phyloP scores from a whole-genome alignment of 2,797 vertebrate genomes.

The Eurystomus glaucurus region DNA sequence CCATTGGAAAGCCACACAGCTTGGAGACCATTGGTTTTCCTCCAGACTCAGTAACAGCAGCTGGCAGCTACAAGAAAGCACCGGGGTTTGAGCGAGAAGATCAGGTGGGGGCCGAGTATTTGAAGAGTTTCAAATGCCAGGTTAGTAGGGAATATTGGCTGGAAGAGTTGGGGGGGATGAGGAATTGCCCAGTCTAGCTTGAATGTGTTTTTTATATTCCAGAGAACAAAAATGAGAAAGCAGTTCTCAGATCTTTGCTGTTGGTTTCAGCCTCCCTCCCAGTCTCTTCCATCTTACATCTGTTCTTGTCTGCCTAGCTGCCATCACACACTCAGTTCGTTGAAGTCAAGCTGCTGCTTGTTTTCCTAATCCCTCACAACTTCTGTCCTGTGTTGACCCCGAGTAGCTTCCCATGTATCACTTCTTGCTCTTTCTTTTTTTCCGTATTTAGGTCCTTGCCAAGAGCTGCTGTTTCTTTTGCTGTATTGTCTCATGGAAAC shows the following conservation, averaged over 20 bases:
- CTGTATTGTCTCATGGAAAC: slow-evolving; percentile 12
- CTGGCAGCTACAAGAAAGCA: slow-evolving; percentile 93
- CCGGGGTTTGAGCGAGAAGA: slow-evolving; percentile 98
- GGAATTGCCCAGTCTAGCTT: background rate
- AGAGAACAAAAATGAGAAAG: background rate
- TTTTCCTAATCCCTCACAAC: background rate
- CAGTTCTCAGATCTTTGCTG: background rate
- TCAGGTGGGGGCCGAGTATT: slow-evolving; percentile 88
- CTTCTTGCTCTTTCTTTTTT: slow-evolving; percentile 23
- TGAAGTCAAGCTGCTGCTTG: background rate
- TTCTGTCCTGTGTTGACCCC: slow-evolving; percentile 24
- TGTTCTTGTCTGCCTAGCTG: slow-evolving; percentile 26
- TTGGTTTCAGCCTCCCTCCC: background rate
- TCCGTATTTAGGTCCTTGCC: background rate
- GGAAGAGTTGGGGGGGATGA: slow-evolving; percentile 36
- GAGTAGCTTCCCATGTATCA: background rate
- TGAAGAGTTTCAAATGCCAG: slow-evolving; percentile 88
- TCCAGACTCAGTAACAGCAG: slow-evolving; percentile 86
- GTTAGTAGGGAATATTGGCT: slow-evolving; percentile 70
- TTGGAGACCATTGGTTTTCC: slow-evolving; percentile 88
- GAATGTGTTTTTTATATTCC: background rate
- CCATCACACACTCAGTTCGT: background rate
- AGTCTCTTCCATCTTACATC: slow-evolving; percentile 1
- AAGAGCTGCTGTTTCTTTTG: slow-evolving; percentile 8
- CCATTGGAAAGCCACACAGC: slow-evolving; percentile 89